phyloP scores from a whole-genome alignment of 2,113 vertebrate genomes.

The Sporophila hypoxantha region DNA sequence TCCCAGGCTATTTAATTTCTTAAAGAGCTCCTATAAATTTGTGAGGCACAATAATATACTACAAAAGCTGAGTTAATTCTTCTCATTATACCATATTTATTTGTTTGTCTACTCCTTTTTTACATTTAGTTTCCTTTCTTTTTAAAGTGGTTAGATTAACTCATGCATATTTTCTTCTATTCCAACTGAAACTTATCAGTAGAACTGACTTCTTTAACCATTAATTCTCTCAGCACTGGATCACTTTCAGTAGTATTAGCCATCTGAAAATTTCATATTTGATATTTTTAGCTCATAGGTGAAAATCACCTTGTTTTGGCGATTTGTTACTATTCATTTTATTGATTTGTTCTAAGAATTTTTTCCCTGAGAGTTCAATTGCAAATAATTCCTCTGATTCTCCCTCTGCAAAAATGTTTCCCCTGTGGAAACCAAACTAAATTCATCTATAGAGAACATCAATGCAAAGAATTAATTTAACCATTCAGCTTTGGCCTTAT shows the following conservation, averaged over 20 bases:
- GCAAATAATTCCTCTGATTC: neutral
- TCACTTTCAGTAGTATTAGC: neutral
- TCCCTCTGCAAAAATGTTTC: neutral
- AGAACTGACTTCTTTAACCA: neutral
- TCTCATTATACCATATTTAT: neutral
- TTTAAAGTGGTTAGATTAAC: neutral
- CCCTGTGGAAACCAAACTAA: neutral
- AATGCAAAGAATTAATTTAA: neutral
- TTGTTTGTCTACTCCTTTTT: neutral
- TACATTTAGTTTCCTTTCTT: neutral
- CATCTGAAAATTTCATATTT: neutral
- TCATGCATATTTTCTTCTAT: neutral
- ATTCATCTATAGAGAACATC: neutral
- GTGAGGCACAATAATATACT: neutral
- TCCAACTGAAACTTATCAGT: neutral
- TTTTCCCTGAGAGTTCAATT: neutral
- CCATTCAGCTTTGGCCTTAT: neutral
- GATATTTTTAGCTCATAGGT: neutral
- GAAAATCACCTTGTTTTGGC: neutral
- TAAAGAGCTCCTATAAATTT: neutral
- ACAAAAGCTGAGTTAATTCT: neutral
- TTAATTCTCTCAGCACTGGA: neutral
- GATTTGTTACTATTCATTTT: neutral
- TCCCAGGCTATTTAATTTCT: neutral
- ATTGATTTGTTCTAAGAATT: neutral